phyloP scores from a whole-genome alignment of 2,797 vertebrate genomes.

The Molossus alvarezi region DNA sequence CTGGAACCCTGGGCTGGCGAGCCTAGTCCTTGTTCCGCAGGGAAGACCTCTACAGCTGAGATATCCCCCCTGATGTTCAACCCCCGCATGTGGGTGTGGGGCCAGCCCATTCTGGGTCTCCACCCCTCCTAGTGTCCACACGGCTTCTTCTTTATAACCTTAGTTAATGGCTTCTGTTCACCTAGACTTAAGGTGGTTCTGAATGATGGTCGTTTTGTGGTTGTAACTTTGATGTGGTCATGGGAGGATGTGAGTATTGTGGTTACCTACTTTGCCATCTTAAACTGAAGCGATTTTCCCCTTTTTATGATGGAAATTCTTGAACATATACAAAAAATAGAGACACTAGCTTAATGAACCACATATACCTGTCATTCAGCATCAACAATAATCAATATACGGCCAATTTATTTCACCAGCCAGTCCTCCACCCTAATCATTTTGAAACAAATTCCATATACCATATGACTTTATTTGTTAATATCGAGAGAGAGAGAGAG shows the following conservation, averaged over 20 bases:
- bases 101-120: background rate
- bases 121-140: background rate
- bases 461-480: background rate
- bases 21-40: background rate
- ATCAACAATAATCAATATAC: background rate
- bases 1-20: background rate
- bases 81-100: accelerated
- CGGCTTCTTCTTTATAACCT: background rate
- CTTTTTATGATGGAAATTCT: slow-evolving; percentile 12
- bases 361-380: background rate
- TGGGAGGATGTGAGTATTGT: background rate
- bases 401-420: background rate
- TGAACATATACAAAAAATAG: background rate
- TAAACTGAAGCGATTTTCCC: background rate
- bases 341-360: background rate
- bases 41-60: background rate
- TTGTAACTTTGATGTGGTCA: background rate
- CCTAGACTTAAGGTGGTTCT: background rate
- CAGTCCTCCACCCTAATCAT: background rate
- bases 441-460: background rate
- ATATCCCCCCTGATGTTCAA: background rate
- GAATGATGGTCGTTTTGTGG: background rate
- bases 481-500: background rate
- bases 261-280: background rate
- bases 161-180: background rate